Percentiles rank a stretch among this genome's conserved stretches.
These are phyloP conservation scores for Zaprionus kolodkinae DNA, from an alignment of 1,140 invertebrate genomes.

Conservation along the genomic window DNA sequence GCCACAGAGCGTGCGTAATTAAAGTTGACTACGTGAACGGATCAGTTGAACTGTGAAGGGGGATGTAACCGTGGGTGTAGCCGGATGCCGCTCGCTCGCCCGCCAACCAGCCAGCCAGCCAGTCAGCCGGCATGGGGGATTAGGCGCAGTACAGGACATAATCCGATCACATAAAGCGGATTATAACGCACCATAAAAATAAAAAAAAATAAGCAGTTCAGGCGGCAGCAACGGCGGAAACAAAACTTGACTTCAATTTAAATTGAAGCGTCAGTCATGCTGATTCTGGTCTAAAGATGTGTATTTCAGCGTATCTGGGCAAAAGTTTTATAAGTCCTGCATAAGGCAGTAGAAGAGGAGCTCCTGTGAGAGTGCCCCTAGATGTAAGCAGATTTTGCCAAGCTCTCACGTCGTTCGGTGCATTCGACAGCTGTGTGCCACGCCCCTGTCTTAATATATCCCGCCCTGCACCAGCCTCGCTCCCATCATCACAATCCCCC, in stretches of 20 bases:
- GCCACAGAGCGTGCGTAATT: slow-evolving; percentile 66
- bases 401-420: slow-evolving; percentile 34
- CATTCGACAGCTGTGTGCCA: slow-evolving; percentile 45
- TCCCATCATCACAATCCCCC: too few relatives aligned
- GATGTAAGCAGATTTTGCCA: slow-evolving; percentile 41
- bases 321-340: slow-evolving; percentile 64
- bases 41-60: slow-evolving; percentile 55
- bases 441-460: slow-evolving; percentile 44
- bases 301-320: slow-evolving; percentile 30
- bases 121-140: slow-evolving; percentile 49
- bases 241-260: slow-evolving; percentile 65
- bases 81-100: slow-evolving; percentile 22
- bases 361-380: slow-evolving; percentile 6
- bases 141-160: slow-evolving; percentile 77
- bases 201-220: slow-evolving; percentile 7
- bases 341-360: slow-evolving; percentile 28
- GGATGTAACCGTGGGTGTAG: slow-evolving; percentile 20
- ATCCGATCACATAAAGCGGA: slow-evolving; percentile 81
- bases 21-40: slow-evolving; percentile 71
- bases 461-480: slow-evolving; percentile 22
- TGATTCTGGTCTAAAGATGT: slow-evolving; percentile 5
- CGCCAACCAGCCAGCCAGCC: slow-evolving; percentile 11
- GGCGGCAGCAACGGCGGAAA: slow-evolving; percentile 22
- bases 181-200: slow-evolving; percentile 72
- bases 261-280: slow-evolving; percentile 52